Evolutionary conservation across 1,140 invertebrate genomes (phyloP), one percentile per base, ranked within the genome.

Genomic region (Colletes latitarsis): DNA sequence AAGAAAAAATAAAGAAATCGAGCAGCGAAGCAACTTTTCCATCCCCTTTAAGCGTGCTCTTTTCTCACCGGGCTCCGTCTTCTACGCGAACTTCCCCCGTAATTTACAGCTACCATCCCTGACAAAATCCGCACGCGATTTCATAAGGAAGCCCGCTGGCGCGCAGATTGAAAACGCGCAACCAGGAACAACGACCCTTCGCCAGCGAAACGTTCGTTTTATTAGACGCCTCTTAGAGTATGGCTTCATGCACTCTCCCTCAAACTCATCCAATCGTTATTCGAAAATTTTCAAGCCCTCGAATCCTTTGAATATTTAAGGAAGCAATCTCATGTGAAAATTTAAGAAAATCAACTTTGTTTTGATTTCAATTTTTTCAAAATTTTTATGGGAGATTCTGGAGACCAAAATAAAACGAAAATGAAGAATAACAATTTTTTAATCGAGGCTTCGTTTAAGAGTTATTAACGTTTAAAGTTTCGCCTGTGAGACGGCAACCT

Each of bases 21-120:
- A 49, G 46, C 53, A 9, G 14, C 53, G 53, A 30, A 55, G 53
- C 17, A 17, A 58, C 30, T 72, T 58, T 58, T 72, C 69, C n/a
- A 72, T 74, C 72, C 49, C 60, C 72, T 64, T 74, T 55, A 63
- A 74, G 43, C 43, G 58, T 55, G n/a, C 60, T 53, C 72, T 55
- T 64, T 64, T 74, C 62, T 52, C 58, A 52, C 58, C 60, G 49
- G 9, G 30, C 68, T 70, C 12, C 52, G 19, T 39, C 60, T 39
- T 14, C 60, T 12, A 10, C 53, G n/a, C 49, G 19, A 39, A 15
- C 70, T 6, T 14, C 72, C 43, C 46, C 14, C 72, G 17, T 19
- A 30, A 62, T 73, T 60, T 62, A 73, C 70, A 58, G 41, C 55
- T 2, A 15, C 19, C 39, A 58, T 41, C 52, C 55, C 55, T 15